Base-by-base conservation (phyloP, 2,797 vertebrate species). In the Tachyglossus aculeatus region DNA sequence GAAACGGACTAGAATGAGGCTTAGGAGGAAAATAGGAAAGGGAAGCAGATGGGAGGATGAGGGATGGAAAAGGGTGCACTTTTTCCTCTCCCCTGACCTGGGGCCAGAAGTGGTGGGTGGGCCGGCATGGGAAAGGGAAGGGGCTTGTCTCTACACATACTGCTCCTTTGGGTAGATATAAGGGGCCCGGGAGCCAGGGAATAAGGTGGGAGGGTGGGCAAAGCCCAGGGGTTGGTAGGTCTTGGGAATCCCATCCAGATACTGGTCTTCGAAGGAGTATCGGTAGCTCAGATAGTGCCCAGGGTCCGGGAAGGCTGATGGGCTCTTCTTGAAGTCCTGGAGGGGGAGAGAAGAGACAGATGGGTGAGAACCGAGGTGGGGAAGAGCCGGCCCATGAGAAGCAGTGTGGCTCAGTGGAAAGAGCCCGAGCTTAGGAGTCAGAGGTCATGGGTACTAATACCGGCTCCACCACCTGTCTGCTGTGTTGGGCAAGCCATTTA, bases 81-180 rank as follows among this genome's bases (percentile, higher is more conserved):
- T 44, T 18, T 11, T 18, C 54, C 78, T 48, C 64, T 37, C 38
- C 58, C 66, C 58, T 45, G 6, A 64, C 34, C 39, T 58, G 57
- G 51, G 44, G 4, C 7, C 22, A 34, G 53, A 36, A 27, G 55
- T 63, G 6, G 5, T 25, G 43, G 61, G 39, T 55, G 61, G 67
- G 16, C 3, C 21, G 6, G 16, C 2, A 25, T 11, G 5, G 22
- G 34, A 22, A n/a, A 4, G 21, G 5, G 67, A 14, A 12, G 34
- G 16, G 29, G 34, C 44, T 39, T 22, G 32, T 21, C 48, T 91
- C 86, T 84, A 96, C 70, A 96, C 94, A 1, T 95, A 95, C 84
- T 96, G 95, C 90, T 95, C 93, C 84, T 94, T 93, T 48, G 92
- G 93, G 89, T 92, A 95, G 32, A 91, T 90, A 83, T 92, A 93